Base-by-base conservation (phyloP, 2,797 vertebrate species). In the Malurus splendens region DNA sequence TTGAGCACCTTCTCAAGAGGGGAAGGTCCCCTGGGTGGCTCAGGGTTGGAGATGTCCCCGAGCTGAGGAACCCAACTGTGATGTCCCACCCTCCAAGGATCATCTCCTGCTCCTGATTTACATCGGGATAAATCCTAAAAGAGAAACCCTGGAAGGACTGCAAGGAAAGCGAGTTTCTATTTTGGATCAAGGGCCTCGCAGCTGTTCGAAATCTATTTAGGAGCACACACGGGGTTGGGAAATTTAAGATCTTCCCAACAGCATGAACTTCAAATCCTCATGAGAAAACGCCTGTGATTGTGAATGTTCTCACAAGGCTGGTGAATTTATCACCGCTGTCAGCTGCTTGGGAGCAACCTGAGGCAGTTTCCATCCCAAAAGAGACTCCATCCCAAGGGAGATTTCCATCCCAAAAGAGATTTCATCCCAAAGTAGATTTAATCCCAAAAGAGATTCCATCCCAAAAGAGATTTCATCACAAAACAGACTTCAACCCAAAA, bases 11-110 rank as follows among this genome's bases (percentile, higher is more conserved):
- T 39, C 39, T 74, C 7, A 3, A 30, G 41, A 25, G 57, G 8
- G 30, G 14, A 18, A 65, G 50, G 10, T 9, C 25, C 61, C 32
- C 20, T 3, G 47, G 38, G 68, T 7, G 4, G 24, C 50, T 50
- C 36, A 3, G 14, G 18, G 32, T 9, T 0, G 0, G 54, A 48
- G 32, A 41, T 0, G 2, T 28, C 22, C 39, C 39, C 8, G 17
- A 4, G 28, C 0, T 45, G n/a, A 74, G 55, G 77, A n/a, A 45
- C 47, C 13, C 44, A 80, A 23, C 19, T 5, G 0, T 3, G 14
- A 13, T 0, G 1, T 38, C 28, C 73, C 9, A 0, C 32, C 7
- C 59, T 50, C 33, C 55, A 30, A 36, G n/a, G 77, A 88, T 62
- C 74, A 39, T 27, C 24, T 39, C 66, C 6, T 67, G 80, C 28